phyloP scores from a whole-genome alignment of 92 coral and sea anemone species.

The Bergia sp. region DNA sequence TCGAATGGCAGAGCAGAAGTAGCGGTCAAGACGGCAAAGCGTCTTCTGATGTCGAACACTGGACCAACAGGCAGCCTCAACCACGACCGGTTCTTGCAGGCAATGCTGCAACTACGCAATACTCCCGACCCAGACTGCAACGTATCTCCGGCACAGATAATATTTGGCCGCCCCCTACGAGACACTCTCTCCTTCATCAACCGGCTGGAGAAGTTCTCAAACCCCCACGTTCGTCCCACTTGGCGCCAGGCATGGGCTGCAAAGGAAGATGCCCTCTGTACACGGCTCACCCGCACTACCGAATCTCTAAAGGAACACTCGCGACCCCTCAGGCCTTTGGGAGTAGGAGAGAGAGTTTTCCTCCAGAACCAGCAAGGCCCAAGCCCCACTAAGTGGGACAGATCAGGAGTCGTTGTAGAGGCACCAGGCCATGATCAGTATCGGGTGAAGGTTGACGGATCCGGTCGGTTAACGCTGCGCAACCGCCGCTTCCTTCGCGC shows the following conservation, averaged over 20 bases:
- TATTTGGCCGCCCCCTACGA: conserved; percentile 52
- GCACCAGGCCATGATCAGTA: conserved; percentile 65
- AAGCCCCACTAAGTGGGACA: conserved; percentile 76
- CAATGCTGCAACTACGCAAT: conserved; percentile 54
- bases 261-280: conserved; percentile 49
- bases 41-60: too few species aligned
- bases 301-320: conserved; percentile 51
- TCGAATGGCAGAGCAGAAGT: conserved; percentile 50
- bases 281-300: conserved; percentile 43
- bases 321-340: conserved; percentile 52
- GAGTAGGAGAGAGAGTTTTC: conserved; percentile 59
- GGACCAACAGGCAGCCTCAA: too few species aligned
- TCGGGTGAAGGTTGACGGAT: conserved; percentile 59
- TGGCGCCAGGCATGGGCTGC: conserved; percentile 57
- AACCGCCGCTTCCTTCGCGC: too few species aligned
- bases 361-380: conserved; percentile 71
- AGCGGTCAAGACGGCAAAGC: too few species aligned
- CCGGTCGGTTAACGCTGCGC: conserved; percentile 60
- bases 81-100: conserved; percentile 47
- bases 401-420: conserved; percentile 60
- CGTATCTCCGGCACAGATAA: conserved; percentile 51
- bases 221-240: conserved; percentile 46
- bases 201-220: conserved; percentile 58
- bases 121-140: conserved; percentile 49
- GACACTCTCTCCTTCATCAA: conserved; percentile 42